Base-by-base conservation (phyloP, 1,140 invertebrate species). In the Agrilus planipennis region DNA sequence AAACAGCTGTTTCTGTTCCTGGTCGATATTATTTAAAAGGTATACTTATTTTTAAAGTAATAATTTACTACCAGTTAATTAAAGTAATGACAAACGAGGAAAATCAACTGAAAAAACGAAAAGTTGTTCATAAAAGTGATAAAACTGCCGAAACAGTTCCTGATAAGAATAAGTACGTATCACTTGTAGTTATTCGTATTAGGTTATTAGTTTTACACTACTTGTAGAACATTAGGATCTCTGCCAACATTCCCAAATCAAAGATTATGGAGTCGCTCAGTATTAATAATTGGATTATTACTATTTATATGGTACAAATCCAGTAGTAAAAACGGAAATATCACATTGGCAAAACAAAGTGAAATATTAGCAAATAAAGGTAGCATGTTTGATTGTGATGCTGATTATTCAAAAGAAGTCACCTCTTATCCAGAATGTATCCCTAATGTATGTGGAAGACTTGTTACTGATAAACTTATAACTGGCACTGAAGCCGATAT, bases 381-480 rank as follows among this genome's bases (percentile, higher is more conserved):
- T 3, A 69, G 75, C 55, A 62, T 70, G 39, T 50, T 81, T 5
- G 65, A 72, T 14, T 84, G 81, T 55, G 76, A 77, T 4, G 18
- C 55, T 4, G 63, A 71, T 34, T 79, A 76, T 53, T 62, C 64
- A 49, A 57, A 60, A 34, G 76, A 79, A 51, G 45, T 71, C 15
- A 51, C 63, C 32, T 52, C 57, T 40, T 81, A 66, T 67, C 62
- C 72, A 7, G 75, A 73, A 5, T 90, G 85, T 59, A 60, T 76
- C 38, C 81, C 84, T 4, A 70, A 75, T 50, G 72, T 73, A 53
- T 91, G 87, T 68, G 83, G 82, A 5, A 69, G 86, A 53, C 70
- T 79, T 53, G 77, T 89, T 3, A 76, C 75, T 31, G 86, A 91
- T 62, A 74, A 73, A 52, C 57, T 89, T 17, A 67, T 89, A 4